These are phyloP conservation scores for Eulithis testata DNA, from an alignment of 2,888 invertebrate species.

Conservation along the genomic window DNA sequence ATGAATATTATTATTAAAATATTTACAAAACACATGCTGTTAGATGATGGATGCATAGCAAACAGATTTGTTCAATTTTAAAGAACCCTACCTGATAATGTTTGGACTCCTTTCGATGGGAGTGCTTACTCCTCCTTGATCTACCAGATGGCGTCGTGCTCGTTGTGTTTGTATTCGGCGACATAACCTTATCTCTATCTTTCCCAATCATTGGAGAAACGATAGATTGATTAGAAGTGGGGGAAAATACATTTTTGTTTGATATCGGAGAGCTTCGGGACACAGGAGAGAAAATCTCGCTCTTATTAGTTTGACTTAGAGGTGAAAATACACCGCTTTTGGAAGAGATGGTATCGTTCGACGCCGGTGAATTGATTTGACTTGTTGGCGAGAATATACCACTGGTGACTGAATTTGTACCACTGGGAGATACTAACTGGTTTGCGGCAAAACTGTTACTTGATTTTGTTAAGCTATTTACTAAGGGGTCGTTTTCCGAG, in stretches of 20 bases:
- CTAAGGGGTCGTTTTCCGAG: constrained; percentile 72
- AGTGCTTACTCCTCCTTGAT: constrained; percentile 84
- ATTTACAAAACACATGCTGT: constrained; percentile 54
- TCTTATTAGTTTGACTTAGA: constrained; percentile 80
- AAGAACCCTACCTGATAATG: constrained; percentile 86
- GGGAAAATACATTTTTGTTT: constrained; percentile 76
- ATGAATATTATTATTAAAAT: constrained; percentile 14
- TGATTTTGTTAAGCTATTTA: constrained; percentile 74
- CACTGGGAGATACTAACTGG: constrained; percentile 79
- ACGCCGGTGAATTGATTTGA: constrained; percentile 82
- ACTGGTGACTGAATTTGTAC: constrained; percentile 80
- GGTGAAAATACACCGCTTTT: constrained; percentile 83
- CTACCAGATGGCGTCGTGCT: constrained; percentile 84
- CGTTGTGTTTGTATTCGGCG: constrained; percentile 77
- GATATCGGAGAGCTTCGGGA: constrained; percentile 80
- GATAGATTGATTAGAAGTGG: constrained; percentile 76
- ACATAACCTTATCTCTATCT: constrained; percentile 73
- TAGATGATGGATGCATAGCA: constrained; percentile 54
- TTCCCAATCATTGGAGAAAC: constrained; percentile 74
- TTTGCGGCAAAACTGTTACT: constrained; percentile 71
- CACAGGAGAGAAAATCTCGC: constrained; percentile 77
- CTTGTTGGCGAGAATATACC: constrained; percentile 83
- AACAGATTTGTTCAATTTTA: constrained; percentile 26
- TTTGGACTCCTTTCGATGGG: constrained; percentile 87
- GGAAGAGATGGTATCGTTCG: constrained; percentile 81